A percentile compares a stretch with the other conserved stretches of the same genome.
phyloP scores from a whole-genome alignment of 2,113 vertebrate species.

The Desmodus rotundus region DNA sequence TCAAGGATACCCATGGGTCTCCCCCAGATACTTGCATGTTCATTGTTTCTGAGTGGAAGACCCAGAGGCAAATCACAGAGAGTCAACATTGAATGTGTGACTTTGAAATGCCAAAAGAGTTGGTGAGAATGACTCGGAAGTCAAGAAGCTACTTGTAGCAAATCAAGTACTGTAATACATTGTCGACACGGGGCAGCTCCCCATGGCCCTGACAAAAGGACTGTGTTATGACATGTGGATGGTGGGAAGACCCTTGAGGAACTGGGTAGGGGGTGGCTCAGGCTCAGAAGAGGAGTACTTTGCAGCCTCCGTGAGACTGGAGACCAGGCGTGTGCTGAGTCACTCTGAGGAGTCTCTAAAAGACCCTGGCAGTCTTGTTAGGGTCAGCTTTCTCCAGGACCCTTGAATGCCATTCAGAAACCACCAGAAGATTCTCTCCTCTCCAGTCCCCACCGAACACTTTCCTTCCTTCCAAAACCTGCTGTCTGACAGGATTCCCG shows the following conservation, averaged over 20 bases:
- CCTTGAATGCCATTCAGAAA: background rate
- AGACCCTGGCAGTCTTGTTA: background rate
- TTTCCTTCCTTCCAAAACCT: background rate
- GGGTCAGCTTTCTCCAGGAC: background rate
- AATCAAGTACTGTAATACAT: background rate
- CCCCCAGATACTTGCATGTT: background rate
- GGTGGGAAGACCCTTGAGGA: background rate
- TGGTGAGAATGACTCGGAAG: conserved; percentile 61
- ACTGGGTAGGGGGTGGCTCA: background rate
- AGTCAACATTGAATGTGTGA: background rate
- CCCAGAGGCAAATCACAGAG: conserved; percentile 26
- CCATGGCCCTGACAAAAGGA: background rate
- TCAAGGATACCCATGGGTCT: background rate
- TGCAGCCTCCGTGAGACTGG: background rate
- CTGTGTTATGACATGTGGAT: conserved; percentile 29
- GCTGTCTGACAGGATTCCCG: background rate
- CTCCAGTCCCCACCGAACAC: background rate
- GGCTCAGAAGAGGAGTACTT: background rate
- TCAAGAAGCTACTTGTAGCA: conserved; percentile 63
- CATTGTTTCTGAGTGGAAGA: background rate
- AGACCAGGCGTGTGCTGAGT: background rate
- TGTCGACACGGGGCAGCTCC: background rate
- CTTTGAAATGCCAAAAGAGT: conserved; percentile 38
- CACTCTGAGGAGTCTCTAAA: background rate
- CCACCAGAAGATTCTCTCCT: background rate